Base-by-base conservation (phyloP, 2,797 vertebrate species). In the Xenentodon cancila region DNA sequence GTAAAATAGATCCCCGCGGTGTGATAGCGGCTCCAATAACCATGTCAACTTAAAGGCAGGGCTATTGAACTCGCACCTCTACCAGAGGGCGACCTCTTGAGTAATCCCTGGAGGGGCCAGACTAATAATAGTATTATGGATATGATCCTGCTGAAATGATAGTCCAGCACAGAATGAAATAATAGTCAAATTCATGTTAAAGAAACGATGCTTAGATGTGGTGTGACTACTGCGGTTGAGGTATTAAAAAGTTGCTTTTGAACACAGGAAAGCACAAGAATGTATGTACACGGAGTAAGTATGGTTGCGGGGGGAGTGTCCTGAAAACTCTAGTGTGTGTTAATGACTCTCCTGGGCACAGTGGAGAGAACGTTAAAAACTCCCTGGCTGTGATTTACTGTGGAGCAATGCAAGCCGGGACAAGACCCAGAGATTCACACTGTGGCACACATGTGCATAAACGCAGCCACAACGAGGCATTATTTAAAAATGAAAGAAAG, bases 291-390 rank as follows among this genome's bases (percentile, higher is more conserved):
- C 64, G 77, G 53, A 79, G 59, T 73, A 32, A 75, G 73, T 66
- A 73, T 59, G 71, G 80, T 76, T 78, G 75, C 77, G 62, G 77
- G 87, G n/a, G 74, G 70, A 85, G 68, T 75, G 79, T 82, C 86
- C 82, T 85, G 78, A 25, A 86, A 87, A 88, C 87, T 87, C 82
- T 75, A 82, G 72, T 76, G 80, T 89, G 80, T 84, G 82, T 88
- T 91, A 91, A 92, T 88, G 89, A 84, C 88, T 92, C 90, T 92
- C 86, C 72, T 83, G 84, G 87, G 87, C 84, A 69, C 87, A 87
- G 82, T 88, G 84, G 82, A 85, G 88, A 82, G 84, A 88, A 89
- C 72, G 71, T 79, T 89, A 90, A 86, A 91, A 89, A 84, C 45
- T 47, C 87, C 86, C 78, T 54, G 82, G 82, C 73, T 75, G 72